Evolutionary conservation across 2,113 vertebrate genomes (phyloP), one percentile per base, ranked within the genome.

Genomic region (Perca schrenkii): DNA sequence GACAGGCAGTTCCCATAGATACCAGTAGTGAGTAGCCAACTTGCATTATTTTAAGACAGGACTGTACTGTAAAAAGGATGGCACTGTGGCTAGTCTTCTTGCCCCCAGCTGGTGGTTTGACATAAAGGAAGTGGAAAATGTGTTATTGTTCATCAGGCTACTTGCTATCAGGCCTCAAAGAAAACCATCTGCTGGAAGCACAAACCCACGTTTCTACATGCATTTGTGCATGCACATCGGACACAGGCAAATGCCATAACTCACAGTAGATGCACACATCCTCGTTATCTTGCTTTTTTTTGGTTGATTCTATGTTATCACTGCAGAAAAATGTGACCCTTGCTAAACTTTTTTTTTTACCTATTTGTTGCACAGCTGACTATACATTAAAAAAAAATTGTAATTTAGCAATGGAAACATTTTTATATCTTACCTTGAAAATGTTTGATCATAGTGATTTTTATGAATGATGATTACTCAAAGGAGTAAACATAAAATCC

Each of bases 401-500:
- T 34, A 4, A 62, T 62, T 8, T 6, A 68, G 34, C 31, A 68
- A 61, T 21, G 11, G 13, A 34, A 62, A 73, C 57, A 76, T 31
- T 34, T 4, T 28, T 47, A 11, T 12, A 49, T 68, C 70, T 81
- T 75, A 81, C 75, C 78, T 77, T 72, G 53, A 71, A 77, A 57
- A 21, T 61, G 2, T 80, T 58, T 68, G 43, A 71, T 81, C 54
- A 78, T 21, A 13, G 36, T 60, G 56, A 64, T 68, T 71, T 58
- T 64, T 61, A 88, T 79, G 47, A 62, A 3, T 31, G 72, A 46
- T 17, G 22, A 25, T 68, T 57, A 74, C 3, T 46, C 46, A 25
- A 63, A 72, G 57, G 43, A 12, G 50, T 65, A 56, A 71, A 82
- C 1, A 13, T 49, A 80, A 85, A 82, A 71, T 50, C 56, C 43